Evolutionary conservation across 1,140 invertebrate genomes (phyloP), one percentile per base, ranked within the genome.

Genomic region (Paramacrobiotus metropolitanus): DNA sequence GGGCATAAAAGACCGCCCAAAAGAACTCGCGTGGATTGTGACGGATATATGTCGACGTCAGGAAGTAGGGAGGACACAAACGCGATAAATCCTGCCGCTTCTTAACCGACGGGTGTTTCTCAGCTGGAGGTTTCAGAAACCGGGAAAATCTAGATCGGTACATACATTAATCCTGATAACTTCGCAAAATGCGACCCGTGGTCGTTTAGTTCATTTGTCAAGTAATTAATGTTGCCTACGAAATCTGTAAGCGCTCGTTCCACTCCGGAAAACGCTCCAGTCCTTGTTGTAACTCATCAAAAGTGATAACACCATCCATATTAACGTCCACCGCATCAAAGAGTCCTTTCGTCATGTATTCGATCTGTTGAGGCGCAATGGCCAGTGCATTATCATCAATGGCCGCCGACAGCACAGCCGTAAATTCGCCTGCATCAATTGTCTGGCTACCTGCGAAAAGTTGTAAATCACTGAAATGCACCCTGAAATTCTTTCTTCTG

Each of bases 351-450:
- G 48, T 55, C 48, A 55, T 55, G 48, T 55, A 55, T 9, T 55
- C 48, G 48, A 55, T 55, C 48, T 55, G 48, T 24, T 55, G 48
- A 9, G 48, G 48, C 9, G 15, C 48, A 24, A 55, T 55, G 24
- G 48, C 48, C 15, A 55, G 48, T 9, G 48, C 48, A 24, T 55
- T 55, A 24, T 55, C 48, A 28, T 55, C 48, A 24, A 55, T 55
- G 24, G 48, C 48, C 4, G 48, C 15, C 15, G 48, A 55, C 9
- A 55, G 48, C 4, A 55, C 24, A 24, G 48, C 48, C 15, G 15
- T 55, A 28, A 55, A 55, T 55, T 55, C 48, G 15, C 28, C 4
- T 24, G 15, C 4, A 55, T 55, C 48, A 55, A 55, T 55, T 9
- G 15, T 28, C 9, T 24, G 15, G 48, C 24, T 55, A 9, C 15